These are phyloP conservation scores for Chaetorhynchus papuensis DNA, from an alignment of 2,113 vertebrate genomes.

Conservation along the genomic window DNA sequence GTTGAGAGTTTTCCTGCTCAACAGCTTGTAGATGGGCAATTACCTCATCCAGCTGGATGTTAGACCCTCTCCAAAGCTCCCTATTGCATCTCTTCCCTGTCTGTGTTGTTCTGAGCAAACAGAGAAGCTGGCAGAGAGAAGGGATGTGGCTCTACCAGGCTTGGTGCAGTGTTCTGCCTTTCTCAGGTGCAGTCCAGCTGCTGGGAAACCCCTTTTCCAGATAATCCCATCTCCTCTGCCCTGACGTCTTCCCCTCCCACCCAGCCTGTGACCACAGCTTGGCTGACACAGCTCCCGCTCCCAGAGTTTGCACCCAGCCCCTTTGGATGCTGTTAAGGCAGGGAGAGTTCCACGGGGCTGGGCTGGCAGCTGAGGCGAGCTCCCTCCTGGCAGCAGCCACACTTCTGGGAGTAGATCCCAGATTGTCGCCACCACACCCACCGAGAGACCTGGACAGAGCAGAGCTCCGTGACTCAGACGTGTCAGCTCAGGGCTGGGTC, in stretches of 20 bases:
- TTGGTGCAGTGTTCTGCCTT: neutral
- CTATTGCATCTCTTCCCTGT: neutral
- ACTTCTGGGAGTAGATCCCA: neutral
- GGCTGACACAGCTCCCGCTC: rapidly evolving
- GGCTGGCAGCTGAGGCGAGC: neutral
- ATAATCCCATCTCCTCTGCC: neutral
- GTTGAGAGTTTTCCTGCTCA: neutral
- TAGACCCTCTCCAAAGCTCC: neutral
- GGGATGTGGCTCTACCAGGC: neutral
- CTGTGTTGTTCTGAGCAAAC: neutral
- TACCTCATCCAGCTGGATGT: neutral
- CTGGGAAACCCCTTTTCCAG: neutral
- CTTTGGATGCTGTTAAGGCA: neutral
- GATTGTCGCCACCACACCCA: neutral
- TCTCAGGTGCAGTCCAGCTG: neutral
- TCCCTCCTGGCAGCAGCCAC: neutral
- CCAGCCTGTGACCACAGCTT: neutral
- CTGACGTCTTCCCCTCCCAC: neutral
- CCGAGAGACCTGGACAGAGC: rapidly evolving
- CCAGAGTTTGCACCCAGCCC: neutral
- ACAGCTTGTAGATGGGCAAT: neutral
- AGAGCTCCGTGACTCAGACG: neutral
- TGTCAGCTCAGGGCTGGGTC: neutral
- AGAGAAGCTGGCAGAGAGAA: neutral
- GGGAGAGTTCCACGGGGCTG: neutral